Conservation (phyloP, 2,113 vertebrate genomes). For the Rhea americana region DNA sequence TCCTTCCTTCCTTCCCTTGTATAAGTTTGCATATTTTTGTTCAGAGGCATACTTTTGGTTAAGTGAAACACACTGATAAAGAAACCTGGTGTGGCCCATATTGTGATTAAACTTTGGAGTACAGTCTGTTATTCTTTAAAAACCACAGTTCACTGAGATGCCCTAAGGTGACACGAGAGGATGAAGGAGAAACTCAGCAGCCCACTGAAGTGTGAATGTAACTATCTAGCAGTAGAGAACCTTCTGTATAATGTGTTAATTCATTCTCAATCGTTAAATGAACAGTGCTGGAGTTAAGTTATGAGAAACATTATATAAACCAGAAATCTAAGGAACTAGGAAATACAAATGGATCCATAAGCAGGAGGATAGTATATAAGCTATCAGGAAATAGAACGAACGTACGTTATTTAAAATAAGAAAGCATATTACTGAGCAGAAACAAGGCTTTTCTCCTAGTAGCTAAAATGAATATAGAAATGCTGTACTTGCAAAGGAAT, state of each 20-base stretch:
- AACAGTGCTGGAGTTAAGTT: neutral
- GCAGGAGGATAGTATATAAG: neutral
- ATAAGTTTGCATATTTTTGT: neutral
- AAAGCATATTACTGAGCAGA: neutral
- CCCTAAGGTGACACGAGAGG: neutral
- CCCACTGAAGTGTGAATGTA: neutral
- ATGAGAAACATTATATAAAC: neutral
- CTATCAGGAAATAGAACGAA: neutral
- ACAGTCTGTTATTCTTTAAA: neutral
- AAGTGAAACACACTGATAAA: neutral
- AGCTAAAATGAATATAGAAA: neutral
- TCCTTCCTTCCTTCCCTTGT: neutral
- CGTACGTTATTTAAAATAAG: neutral
- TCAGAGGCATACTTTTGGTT: neutral
- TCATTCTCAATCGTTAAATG: neutral
- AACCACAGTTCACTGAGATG: neutral
- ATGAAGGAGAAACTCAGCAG: neutral
- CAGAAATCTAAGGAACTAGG: neutral
- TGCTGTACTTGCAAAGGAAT: neutral
- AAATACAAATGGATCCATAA: neutral
- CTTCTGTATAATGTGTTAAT: neutral
- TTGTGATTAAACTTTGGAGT: neutral
- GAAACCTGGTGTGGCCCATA: neutral
- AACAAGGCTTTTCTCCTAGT: neutral
- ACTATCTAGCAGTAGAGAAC: neutral